These are phyloP conservation scores for Nymphalis urticae DNA, from an alignment of 2,888 invertebrate species.

Conservation along the genomic window DNA sequence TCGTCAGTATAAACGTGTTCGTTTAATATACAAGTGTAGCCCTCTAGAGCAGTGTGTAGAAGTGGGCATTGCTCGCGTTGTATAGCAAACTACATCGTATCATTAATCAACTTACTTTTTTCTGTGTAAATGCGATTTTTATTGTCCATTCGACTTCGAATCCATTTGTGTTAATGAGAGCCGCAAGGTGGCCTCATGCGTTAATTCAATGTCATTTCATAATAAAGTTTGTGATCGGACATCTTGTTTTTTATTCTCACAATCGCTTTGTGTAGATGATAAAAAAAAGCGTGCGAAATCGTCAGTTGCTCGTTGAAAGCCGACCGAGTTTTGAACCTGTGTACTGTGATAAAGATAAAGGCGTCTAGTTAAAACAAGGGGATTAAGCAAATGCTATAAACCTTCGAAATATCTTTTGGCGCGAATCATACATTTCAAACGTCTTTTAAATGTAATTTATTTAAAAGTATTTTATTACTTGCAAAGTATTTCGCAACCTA, in stretches of 20 bases:
- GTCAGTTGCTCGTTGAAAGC: conserved; percentile 47
- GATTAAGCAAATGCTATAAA: not conserved
- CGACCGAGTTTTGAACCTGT: conserved; percentile 12
- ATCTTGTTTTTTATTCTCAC: conserved; percentile 49
- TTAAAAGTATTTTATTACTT: too few species aligned
- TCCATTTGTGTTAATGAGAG: conserved; percentile 73
- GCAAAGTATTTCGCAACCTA: too few species aligned
- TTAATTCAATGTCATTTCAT: conserved; percentile 73
- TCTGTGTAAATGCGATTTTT: conserved; percentile 75
- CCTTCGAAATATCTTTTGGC: not conserved
- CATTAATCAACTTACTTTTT: conserved; percentile 74
- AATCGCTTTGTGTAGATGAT: conserved; percentile 31
- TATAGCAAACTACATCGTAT: conserved; percentile 50
- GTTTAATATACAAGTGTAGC: not conserved
- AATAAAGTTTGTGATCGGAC: conserved; percentile 49
- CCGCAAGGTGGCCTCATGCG: conserved; percentile 70
- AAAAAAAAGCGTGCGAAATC: conserved; percentile 52
- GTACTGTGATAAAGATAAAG: not conserved
- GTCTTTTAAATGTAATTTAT: too few species aligned
- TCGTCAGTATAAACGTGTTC: too few species aligned
- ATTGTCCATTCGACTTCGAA: conserved; percentile 65
- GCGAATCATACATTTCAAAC: too few species aligned
- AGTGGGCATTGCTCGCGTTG: conserved; percentile 32
- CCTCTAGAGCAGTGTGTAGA: conserved; percentile 30
- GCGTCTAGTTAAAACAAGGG: not conserved